phyloP scores from a whole-genome alignment of 2,888 invertebrate species.

The Ormyrus pomaceus region DNA sequence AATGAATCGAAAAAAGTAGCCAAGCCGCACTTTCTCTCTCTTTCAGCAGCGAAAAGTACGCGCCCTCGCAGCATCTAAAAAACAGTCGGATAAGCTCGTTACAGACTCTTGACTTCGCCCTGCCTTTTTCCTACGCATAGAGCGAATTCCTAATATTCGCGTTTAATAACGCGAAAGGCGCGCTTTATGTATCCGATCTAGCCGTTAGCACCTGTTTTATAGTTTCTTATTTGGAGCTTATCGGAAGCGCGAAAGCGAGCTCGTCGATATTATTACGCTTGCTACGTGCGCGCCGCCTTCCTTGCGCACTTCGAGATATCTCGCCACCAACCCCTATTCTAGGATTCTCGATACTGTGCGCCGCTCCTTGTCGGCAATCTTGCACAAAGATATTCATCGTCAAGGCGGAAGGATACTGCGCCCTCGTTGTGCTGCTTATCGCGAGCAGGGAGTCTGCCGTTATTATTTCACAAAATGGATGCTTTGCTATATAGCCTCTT shows the following conservation, averaged over 20 bases:
- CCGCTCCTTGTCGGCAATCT: neutral
- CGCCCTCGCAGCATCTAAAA: too few relatives aligned
- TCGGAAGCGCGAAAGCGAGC: neutral
- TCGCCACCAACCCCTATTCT: neutral
- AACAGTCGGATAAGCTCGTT: too few relatives aligned
- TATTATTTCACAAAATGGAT: neutral
- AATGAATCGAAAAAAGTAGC: neutral
- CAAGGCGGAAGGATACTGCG: neutral
- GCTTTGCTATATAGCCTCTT: too few relatives aligned
- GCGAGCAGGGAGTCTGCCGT: neutral
- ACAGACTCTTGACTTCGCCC: too few relatives aligned
- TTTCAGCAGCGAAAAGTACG: neutral
- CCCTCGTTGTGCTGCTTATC: constrained; percentile 17
- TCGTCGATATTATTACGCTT: constrained; percentile 43
- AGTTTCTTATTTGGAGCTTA: constrained; percentile 44
- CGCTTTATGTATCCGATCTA: constrained; percentile 11
- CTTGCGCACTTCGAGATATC: constrained; percentile 28
- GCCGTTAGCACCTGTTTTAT: constrained; percentile 37
- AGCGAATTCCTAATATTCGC: neutral
- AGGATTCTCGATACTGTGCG: neutral
- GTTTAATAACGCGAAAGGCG: constrained; percentile 37
- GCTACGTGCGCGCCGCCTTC: neutral
- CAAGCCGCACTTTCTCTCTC: neutral
- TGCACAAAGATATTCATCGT: constrained; percentile 15
- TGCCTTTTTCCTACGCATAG: too few relatives aligned